Percentiles rank a stretch among this genome's conserved stretches.
Evolutionary conservation across 1,140 invertebrate genomes (phyloP).

Genomic region (Lamellibrachia luymesi): DNA sequence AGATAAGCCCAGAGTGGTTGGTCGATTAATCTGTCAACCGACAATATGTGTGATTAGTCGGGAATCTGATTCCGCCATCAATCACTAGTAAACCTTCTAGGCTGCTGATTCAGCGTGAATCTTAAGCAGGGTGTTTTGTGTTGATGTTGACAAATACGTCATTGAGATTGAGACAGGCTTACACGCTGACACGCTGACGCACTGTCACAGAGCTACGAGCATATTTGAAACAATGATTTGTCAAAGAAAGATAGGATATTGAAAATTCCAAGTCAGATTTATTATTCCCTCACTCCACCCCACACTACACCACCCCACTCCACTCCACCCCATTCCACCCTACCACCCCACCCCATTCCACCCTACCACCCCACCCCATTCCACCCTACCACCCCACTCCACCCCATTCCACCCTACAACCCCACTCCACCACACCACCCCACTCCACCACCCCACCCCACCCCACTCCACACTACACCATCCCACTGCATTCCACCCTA

Average conservation of each 20-base stretch:
- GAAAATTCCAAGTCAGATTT: not conserved
- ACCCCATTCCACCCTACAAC: no score
- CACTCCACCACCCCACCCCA: no score
- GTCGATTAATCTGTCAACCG: not conserved
- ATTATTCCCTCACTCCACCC: no score
- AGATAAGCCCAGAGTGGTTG: not conserved
- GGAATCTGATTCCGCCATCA: not conserved
- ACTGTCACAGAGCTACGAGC: not conserved
- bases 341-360: no score
- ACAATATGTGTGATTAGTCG: not conserved
- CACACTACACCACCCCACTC: no score
- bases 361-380: no score
- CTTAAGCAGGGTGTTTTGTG: not conserved
- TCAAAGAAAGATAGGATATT: not conserved
- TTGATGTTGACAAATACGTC: not conserved
- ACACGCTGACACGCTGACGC: no score
- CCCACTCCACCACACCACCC: no score
- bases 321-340: no score
- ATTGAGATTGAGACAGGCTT: not conserved
- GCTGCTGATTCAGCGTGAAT: not conserved
- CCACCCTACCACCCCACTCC: no score
- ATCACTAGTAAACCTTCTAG: not conserved
- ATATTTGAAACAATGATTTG: not conserved
- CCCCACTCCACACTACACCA: no score
- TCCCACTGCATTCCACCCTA: no score